These are phyloP conservation scores for Cheilosia scutellata DNA, from an alignment of 2,888 invertebrate species.

Conservation along the genomic window DNA sequence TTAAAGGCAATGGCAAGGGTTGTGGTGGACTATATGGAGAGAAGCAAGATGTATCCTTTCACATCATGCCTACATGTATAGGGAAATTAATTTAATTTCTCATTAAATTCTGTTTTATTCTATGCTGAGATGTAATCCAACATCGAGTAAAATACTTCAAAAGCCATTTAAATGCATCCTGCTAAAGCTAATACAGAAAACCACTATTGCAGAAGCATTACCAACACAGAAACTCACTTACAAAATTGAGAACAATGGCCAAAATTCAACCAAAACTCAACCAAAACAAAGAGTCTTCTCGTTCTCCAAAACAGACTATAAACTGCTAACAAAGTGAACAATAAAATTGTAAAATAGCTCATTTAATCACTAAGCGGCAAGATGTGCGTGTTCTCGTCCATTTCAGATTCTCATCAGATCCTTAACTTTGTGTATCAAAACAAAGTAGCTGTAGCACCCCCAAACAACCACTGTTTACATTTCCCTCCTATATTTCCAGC, in stretches of 20 bases:
- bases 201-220: conserved; percentile 4
- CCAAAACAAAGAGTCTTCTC: background rate
- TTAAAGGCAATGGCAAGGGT: too few relatives aligned
- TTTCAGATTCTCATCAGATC: conserved; percentile 15
- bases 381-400: conserved; percentile 44
- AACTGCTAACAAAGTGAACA: conserved; percentile 46
- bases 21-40: too few relatives aligned
- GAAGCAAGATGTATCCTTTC: too few relatives aligned
- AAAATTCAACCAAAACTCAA: background rate
- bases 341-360: conserved; percentile 50
- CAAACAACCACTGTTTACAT: conserved; percentile 15
- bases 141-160: too few relatives aligned
- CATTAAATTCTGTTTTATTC: too few relatives aligned
- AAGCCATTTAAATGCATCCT: too few relatives aligned
- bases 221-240: background rate
- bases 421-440: conserved; percentile 3
- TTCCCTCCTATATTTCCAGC: background rate
- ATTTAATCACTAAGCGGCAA: conserved; percentile 36
- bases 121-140: too few relatives aligned
- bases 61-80: too few relatives aligned
- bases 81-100: too few relatives aligned
- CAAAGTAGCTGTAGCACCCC: conserved; percentile 5
- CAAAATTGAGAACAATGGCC: background rate
- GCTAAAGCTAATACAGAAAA: background rate
- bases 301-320: conserved; percentile 14